A percentile compares a stretch with the other conserved stretches of the same genome.
Conservation (phyloP, 2,888 invertebrate genomes). For the Nipponacmea schrenckii region DNA sequence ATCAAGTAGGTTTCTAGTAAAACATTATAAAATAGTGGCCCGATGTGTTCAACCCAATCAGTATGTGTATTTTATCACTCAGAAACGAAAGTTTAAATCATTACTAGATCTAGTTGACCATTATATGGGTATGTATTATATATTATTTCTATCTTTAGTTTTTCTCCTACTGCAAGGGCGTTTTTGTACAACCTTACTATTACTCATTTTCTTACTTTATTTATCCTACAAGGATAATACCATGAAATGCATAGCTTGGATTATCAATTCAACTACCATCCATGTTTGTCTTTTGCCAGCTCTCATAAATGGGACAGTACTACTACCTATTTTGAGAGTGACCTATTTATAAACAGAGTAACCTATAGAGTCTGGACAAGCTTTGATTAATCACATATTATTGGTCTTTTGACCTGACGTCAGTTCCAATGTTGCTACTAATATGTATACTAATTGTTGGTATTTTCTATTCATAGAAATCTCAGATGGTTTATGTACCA, state of each 20-base stretch:
- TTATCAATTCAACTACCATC: too few species aligned
- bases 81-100: slow-evolving; percentile 92
- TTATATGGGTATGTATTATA: slow-evolving; percentile 48
- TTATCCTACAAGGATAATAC: not conserved
- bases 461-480: slow-evolving; percentile 31
- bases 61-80: slow-evolving; percentile 86
- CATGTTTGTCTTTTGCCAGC: not conserved
- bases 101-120: slow-evolving; percentile 54
- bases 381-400: too few species aligned
- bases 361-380: too few species aligned
- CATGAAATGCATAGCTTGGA: not conserved
- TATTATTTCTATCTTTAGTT: not conserved
- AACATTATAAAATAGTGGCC: slow-evolving; percentile 58
- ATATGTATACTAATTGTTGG: not conserved
- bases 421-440: not conserved
- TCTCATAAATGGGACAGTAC: too few species aligned
- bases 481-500: slow-evolving; percentile 94
- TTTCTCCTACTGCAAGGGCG: too few species aligned
- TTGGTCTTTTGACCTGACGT: too few species aligned
- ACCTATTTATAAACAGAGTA: too few species aligned
- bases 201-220: not conserved
- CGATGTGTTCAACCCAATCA: slow-evolving; percentile 37
- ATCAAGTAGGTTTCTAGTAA: slow-evolving; percentile 55
- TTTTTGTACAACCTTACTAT: not conserved
- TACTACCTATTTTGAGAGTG: too few species aligned